Evolutionary conservation across 2,888 invertebrate species (phyloP).

Genomic region (Theristus sp.): DNA sequence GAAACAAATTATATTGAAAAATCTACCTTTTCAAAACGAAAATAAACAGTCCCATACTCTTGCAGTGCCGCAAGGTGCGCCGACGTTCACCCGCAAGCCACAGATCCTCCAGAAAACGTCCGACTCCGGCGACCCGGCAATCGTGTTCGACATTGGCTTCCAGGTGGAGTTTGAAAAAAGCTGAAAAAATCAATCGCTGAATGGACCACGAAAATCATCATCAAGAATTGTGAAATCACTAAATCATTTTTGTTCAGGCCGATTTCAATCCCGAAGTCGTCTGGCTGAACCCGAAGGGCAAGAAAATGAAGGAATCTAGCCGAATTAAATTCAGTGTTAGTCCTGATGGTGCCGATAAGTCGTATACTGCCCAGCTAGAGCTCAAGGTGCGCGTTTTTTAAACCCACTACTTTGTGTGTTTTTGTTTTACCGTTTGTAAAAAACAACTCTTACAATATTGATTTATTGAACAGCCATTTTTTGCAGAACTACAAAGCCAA

Average conservation of each 20-base stretch:
- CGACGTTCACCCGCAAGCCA: constrained; percentile 29
- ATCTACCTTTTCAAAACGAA: not conserved
- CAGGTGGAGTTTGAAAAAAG: constrained; percentile 14
- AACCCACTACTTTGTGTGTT: too few species aligned
- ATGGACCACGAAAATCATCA: too few species aligned
- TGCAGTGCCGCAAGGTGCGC: constrained; percentile 27
- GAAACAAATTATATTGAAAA: not conserved
- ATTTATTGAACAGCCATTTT: too few species aligned
- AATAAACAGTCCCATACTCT: not conserved
- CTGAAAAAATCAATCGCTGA: too few species aligned
- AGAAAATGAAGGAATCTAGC: constrained; percentile 30
- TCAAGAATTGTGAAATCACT: too few species aligned
- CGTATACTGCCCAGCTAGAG: constrained; percentile 24
- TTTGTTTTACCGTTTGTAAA: too few species aligned
- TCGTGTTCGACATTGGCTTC: constrained; percentile 29
- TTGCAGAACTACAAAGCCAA: constrained; percentile 30
- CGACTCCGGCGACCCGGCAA: constrained; percentile 28
- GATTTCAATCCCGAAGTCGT: constrained; percentile 24
- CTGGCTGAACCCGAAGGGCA: constrained; percentile 30
- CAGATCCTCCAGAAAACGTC: constrained; percentile 30
- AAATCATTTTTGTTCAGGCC: constrained; percentile 10
- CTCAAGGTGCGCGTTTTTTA: constrained; percentile 18
- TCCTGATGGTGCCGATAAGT: constrained; percentile 21
- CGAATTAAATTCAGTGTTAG: constrained; percentile 25
- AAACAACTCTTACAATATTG: too few species aligned